Evolutionary conservation across 2,113 vertebrate genomes (phyloP).

Genomic region (Scolopax mira): DNA sequence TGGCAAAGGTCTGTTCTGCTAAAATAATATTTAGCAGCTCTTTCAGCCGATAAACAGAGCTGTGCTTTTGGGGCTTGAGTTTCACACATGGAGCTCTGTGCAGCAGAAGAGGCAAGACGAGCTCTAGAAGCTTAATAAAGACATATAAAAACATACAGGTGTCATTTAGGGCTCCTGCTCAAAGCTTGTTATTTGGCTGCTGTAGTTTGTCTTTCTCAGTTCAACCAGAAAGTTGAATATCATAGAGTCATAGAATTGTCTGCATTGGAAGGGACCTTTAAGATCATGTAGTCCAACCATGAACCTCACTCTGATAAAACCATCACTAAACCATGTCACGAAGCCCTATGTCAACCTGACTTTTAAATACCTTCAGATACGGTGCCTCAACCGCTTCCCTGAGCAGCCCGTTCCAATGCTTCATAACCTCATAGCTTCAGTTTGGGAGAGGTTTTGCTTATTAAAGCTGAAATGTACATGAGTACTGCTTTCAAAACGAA

Average conservation of each 20-base stretch:
- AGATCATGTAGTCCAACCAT: too few species aligned
- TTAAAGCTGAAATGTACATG: background rate
- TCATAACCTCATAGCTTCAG: background rate
- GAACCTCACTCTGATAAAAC: too few species aligned
- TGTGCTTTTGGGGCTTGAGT: background rate
- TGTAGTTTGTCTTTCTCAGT: background rate
- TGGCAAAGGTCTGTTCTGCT: background rate
- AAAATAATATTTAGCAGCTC: background rate
- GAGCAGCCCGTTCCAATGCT: too few species aligned
- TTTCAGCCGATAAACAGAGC: background rate
- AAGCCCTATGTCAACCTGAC: too few species aligned
- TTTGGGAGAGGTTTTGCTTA: background rate
- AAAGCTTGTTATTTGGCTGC: background rate
- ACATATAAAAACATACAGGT: background rate
- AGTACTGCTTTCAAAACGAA: background rate
- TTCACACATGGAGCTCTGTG: background rate
- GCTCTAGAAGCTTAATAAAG: background rate
- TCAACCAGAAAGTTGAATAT: background rate
- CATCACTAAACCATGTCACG: too few species aligned
- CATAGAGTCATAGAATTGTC: background rate
- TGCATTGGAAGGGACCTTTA: too few species aligned
- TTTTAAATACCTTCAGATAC: too few species aligned
- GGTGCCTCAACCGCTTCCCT: too few species aligned
- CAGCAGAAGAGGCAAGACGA: background rate
- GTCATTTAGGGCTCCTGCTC: background rate